These are phyloP conservation scores for Trematocara macrostoma DNA, from an alignment of 2,113 vertebrate genomes.

Conservation along the genomic window DNA sequence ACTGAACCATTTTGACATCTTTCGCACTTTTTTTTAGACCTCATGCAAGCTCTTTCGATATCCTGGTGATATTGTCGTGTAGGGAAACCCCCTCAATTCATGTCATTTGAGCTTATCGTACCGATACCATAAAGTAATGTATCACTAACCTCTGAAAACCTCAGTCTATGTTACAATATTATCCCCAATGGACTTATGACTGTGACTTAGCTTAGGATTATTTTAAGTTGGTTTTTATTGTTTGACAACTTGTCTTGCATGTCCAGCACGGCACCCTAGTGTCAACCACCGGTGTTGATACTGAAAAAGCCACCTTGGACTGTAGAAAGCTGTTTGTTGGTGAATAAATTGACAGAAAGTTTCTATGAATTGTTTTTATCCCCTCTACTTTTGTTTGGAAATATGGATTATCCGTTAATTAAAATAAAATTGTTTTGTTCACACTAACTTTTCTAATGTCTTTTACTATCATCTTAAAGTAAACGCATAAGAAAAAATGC, in stretches of 20 bases:
- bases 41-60: constrained; percentile 25
- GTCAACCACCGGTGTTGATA: constrained; percentile 39
- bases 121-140: constrained; percentile 48
- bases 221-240: constrained; percentile 35
- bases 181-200: constrained; percentile 48
- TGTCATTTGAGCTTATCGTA: constrained; percentile 45
- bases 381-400: constrained; percentile 69
- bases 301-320: constrained; percentile 55
- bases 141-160: constrained; percentile 58
- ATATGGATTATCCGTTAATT: constrained; percentile 60
- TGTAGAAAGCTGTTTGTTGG: constrained; percentile 52
- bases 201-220: constrained; percentile 59
- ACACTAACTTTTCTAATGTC: constrained; percentile 19
- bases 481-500: not conserved
- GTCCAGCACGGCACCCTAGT: constrained; percentile 58
- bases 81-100: constrained; percentile 42
- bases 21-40: constrained; percentile 15
- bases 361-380: constrained; percentile 66
- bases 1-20: not conserved
- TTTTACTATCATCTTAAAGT: not conserved
- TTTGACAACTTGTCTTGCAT: constrained; percentile 35
- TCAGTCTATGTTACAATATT: constrained; percentile 55
- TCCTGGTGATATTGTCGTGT: constrained; percentile 31
- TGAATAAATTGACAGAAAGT: constrained; percentile 56
- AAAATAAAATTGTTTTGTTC: constrained; percentile 74